Evolutionary conservation across 2,113 vertebrate genomes (phyloP).

Genomic region (Melospiza georgiana): DNA sequence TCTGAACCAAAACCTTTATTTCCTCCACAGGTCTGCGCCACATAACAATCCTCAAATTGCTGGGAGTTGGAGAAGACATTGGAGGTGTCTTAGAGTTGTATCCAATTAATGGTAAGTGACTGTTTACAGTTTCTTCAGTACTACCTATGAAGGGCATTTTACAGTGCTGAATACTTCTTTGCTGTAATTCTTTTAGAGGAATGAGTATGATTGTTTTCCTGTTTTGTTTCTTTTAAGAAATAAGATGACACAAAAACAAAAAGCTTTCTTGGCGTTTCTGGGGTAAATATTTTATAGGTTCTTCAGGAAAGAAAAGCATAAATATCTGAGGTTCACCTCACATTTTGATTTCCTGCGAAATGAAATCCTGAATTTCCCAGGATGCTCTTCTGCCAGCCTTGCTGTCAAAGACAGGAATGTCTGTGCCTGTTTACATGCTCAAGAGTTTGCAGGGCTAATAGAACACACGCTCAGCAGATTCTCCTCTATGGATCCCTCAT

Average conservation of each 20-base stretch:
- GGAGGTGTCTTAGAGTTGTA: slow-evolving; percentile 93
- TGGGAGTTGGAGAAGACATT: slow-evolving; percentile 82
- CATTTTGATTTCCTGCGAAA: background rate
- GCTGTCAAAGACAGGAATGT: background rate
- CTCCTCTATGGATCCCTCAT: background rate
- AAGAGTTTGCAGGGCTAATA: background rate
- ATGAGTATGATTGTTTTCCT: background rate
- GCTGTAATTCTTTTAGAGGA: background rate
- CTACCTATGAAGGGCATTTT: background rate
- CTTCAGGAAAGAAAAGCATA: background rate
- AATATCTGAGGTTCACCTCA: background rate
- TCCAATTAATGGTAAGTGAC: slow-evolving; percentile 92
- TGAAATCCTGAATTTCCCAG: background rate
- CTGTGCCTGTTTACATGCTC: background rate
- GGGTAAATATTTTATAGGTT: background rate
- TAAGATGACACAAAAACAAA: background rate
- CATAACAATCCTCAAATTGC: slow-evolving; percentile 91
- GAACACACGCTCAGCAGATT: background rate
- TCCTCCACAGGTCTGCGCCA: slow-evolving; percentile 87
- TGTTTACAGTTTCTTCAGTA: background rate
- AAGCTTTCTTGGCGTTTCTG: background rate
- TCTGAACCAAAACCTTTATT: background rate
- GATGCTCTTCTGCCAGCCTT: background rate
- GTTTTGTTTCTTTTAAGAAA: background rate
- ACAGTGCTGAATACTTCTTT: background rate